Evolutionary conservation across 2,113 vertebrate species (phyloP).

Genomic region (Holacanthus passer): DNA sequence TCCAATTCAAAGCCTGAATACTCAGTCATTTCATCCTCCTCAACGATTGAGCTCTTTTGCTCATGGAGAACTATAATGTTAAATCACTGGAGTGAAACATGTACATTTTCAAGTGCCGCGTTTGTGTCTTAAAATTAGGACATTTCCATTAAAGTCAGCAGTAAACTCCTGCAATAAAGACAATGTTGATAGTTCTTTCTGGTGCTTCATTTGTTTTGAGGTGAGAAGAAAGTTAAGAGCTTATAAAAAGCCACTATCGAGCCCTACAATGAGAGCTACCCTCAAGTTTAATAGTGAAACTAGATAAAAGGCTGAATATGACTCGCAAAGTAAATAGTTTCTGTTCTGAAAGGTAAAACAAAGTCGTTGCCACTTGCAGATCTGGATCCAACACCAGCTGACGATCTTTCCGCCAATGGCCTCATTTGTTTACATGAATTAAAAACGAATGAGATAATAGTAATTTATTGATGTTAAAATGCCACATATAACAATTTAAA

Average conservation of each 20-base stretch:
- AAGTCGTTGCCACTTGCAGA: neutral
- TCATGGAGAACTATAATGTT: neutral
- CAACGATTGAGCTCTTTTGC: neutral
- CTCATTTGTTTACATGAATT: constrained; percentile 48
- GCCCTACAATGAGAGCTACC: neutral
- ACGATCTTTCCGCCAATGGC: neutral
- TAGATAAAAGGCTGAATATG: neutral
- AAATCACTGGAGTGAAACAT: neutral
- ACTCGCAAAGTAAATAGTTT: constrained; percentile 22
- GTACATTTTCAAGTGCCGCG: constrained; percentile 12
- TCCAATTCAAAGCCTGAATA: too few relatives aligned
- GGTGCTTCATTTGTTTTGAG: constrained; percentile 46
- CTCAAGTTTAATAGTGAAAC: constrained; percentile 5
- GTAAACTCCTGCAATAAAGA: constrained; percentile 38
- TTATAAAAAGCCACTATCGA: constrained; percentile 30
- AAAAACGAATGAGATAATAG: constrained; percentile 57
- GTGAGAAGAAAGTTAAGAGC: constrained; percentile 20
- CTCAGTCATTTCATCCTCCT: neutral
- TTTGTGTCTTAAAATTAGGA: constrained; percentile 25
- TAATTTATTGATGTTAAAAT: constrained; percentile 87
- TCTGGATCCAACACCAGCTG: constrained; percentile 23
- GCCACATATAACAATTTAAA: constrained; percentile 42
- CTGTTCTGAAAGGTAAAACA: neutral
- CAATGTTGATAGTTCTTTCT: constrained; percentile 29
- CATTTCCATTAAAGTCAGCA: constrained; percentile 37